Evolutionary conservation across 1,140 invertebrate species (phyloP).

Genomic region (Anagrus nilaparvatae): DNA sequence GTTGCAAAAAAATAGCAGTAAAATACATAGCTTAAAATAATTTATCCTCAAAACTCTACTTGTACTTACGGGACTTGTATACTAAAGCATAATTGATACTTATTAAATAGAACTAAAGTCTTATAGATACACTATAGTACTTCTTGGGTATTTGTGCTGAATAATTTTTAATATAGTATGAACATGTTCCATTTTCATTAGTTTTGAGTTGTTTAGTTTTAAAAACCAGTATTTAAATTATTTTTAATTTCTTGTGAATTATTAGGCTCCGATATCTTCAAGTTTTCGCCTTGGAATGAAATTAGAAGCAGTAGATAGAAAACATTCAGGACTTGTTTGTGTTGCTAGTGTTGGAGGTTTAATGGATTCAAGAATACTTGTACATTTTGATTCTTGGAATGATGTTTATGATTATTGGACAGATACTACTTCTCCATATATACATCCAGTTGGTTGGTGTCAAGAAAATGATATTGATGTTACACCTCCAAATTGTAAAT

Average conservation of each 20-base stretch:
- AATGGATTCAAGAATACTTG: slow-evolving; percentile 71
- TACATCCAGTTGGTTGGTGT: slow-evolving; percentile 90
- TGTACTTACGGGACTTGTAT: too few relatives aligned
- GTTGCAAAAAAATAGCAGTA: slow-evolving; percentile 3
- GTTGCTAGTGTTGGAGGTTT: slow-evolving; percentile 78
- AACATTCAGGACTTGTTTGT: slow-evolving; percentile 73
- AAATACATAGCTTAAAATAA: not conserved
- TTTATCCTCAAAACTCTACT: not conserved
- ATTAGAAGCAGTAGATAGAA: slow-evolving; percentile 87
- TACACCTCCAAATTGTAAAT: too few relatives aligned
- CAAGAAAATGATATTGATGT: slow-evolving; percentile 65
- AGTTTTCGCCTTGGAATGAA: slow-evolving; percentile 83
- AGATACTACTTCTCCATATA: slow-evolving; percentile 77
- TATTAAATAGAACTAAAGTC: too few relatives aligned
- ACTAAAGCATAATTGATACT: too few relatives aligned
- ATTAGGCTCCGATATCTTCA: slow-evolving; percentile 43
- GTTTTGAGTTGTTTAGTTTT: too few relatives aligned
- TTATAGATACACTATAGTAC: too few relatives aligned
- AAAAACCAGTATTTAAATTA: slow-evolving; percentile 5
- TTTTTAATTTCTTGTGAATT: slow-evolving; percentile 14
- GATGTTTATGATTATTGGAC: slow-evolving; percentile 91
- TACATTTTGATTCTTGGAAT: slow-evolving; percentile 94
- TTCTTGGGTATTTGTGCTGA: too few relatives aligned
- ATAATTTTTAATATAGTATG: too few relatives aligned
- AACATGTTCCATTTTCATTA: too few relatives aligned